Conservation (phyloP, 1,140 invertebrate genomes). For the Polyergus mexicanus region DNA sequence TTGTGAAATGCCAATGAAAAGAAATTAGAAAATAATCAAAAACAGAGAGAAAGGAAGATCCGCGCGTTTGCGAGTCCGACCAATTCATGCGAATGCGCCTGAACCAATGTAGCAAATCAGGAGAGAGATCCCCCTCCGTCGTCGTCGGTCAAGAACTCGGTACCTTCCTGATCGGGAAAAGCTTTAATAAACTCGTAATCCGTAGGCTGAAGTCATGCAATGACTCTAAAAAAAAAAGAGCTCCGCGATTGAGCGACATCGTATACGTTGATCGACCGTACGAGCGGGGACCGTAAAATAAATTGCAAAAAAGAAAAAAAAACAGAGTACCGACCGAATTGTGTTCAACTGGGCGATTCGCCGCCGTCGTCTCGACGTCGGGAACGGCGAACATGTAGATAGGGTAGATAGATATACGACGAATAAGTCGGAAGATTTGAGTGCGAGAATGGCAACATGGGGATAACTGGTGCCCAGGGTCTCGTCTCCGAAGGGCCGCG, state of each 20-base stretch:
- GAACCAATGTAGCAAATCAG: slow-evolving; percentile 63
- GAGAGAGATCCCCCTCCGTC: slow-evolving; percentile 42
- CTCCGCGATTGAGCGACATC: slow-evolving; percentile 58
- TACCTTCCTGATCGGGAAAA: slow-evolving; percentile 80
- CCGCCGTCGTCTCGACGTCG: slow-evolving; percentile 71
- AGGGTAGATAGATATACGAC: slow-evolving; percentile 74
- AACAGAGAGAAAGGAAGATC: not conserved
- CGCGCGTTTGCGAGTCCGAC: slow-evolving; percentile 13
- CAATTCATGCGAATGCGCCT: slow-evolving; percentile 50
- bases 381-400: slow-evolving; percentile 62
- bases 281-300: slow-evolving; percentile 49
- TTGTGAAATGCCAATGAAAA: not conserved
- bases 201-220: slow-evolving; percentile 81
- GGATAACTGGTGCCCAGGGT: slow-evolving; percentile 73
- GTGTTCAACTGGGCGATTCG: slow-evolving; percentile 68
- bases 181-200: slow-evolving; percentile 81
- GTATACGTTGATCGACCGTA: slow-evolving; percentile 77
- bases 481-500: slow-evolving; percentile 63
- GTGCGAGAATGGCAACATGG: slow-evolving; percentile 84
- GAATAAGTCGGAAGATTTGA: slow-evolving; percentile 79
- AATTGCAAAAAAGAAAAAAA: slow-evolving; percentile 15
- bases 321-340: slow-evolving; percentile 67
- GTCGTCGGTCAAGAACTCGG: slow-evolving; percentile 75
- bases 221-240: slow-evolving; percentile 77
- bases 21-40: not conserved